Conservation (phyloP, 2,888 invertebrate genomes). For the Leucoma salicis region DNA sequence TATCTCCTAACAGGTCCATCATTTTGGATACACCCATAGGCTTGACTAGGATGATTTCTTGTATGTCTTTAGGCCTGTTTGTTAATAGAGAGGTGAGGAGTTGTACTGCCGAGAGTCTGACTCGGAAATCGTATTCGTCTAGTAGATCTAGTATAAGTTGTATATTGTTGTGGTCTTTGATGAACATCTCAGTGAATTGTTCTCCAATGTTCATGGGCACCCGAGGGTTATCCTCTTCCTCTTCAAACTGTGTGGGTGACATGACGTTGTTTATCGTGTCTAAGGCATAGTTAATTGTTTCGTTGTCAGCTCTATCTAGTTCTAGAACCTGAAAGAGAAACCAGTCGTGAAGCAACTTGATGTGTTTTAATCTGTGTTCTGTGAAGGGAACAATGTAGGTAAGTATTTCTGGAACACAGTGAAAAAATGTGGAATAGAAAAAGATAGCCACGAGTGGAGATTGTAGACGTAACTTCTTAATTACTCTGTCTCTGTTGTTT, state of each 20-base stretch:
- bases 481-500: no score
- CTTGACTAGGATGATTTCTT: constrained; percentile 92
- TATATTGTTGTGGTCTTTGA: constrained; percentile 93
- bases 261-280: constrained; percentile 97
- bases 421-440: no score
- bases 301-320: constrained; percentile 93
- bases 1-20: constrained; percentile 97
- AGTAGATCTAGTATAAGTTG: constrained; percentile 90
- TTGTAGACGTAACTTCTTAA: no score
- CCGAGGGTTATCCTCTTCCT: constrained; percentile 87
- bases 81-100: constrained; percentile 93
- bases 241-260: constrained; percentile 89
- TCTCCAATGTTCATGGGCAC: constrained; percentile 90
- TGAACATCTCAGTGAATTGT: constrained; percentile 98
- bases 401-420: no score
- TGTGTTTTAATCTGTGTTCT: background rate
- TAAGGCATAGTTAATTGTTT: constrained; percentile 94
- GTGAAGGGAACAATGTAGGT: no score
- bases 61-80: constrained; percentile 93
- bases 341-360: no score
- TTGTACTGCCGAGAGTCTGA: constrained; percentile 94
- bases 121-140: constrained; percentile 97
- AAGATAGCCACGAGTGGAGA: no score
- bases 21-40: constrained; percentile 99
- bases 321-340: constrained; percentile 86